Evolutionary conservation across 1,140 invertebrate species (phyloP).

Genomic region (Drosophila funebris): DNA sequence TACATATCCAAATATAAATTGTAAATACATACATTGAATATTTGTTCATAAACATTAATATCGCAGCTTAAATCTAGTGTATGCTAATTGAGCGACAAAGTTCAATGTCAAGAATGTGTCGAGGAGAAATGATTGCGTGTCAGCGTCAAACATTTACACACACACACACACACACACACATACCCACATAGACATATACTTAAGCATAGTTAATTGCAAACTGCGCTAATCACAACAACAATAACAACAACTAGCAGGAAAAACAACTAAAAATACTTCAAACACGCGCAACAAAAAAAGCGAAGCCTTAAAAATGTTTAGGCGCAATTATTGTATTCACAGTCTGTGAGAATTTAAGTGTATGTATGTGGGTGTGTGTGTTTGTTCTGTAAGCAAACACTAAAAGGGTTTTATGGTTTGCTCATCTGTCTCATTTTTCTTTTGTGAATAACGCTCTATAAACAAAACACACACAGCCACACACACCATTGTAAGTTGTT

Average conservation of each 20-base stretch:
- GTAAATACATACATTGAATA: not conserved
- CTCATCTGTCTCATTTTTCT: conserved; percentile 28
- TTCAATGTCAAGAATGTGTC: conserved; percentile 56
- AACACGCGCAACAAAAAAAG: conserved; percentile 45
- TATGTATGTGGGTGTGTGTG: not conserved
- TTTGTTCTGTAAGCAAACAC: conserved; percentile 1
- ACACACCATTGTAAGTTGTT: conserved; percentile 16
- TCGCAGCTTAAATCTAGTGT: not conserved
- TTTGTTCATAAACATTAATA: not conserved
- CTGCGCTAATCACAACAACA: conserved; percentile 43
- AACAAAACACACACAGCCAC: conserved; percentile 13
- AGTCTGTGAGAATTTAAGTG: not conserved
- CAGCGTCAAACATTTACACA: conserved; percentile 44
- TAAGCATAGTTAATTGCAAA: conserved; percentile 52
- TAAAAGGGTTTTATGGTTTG: conserved; percentile 17
- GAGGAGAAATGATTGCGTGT: conserved; percentile 30
- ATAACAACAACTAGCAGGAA: conserved; percentile 26
- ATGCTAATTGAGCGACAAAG: conserved; percentile 31
- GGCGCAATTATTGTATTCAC: conserved; percentile 57
- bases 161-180: conserved; percentile 9
- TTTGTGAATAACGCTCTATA: not conserved
- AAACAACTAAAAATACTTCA: conserved; percentile 72
- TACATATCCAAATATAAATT: not conserved
- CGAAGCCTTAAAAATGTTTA: conserved; percentile 67
- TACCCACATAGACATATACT: not conserved